Percentiles rank a stretch among this genome's conserved stretches.
Evolutionary conservation across 2,888 invertebrate genomes (phyloP).

Genomic region (Deilephila elpenor): DNA sequence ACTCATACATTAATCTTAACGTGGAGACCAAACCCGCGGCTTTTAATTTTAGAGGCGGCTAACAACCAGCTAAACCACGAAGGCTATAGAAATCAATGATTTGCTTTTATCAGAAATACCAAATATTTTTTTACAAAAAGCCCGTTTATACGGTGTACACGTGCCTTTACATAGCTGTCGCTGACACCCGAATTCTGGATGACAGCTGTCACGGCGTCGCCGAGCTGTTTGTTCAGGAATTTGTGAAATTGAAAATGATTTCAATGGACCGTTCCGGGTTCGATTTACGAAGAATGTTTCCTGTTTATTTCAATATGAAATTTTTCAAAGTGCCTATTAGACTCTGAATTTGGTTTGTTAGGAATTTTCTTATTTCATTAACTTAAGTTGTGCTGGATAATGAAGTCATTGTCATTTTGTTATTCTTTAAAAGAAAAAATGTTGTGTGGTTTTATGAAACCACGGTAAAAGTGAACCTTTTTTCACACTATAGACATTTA

Average conservation of each 20-base stretch:
- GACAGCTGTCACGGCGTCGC: constrained; percentile 31
- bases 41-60: too few species aligned
- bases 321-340: not conserved
- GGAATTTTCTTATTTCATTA: too few species aligned
- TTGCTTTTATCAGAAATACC: not conserved
- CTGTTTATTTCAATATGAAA: not conserved
- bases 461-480: too few species aligned
- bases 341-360: not conserved
- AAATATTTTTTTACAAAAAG: not conserved
- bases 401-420: too few species aligned
- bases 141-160: not conserved
- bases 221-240: not conserved
- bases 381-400: too few species aligned
- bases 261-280: constrained; percentile 19
- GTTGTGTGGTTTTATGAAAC: too few species aligned
- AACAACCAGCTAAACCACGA: too few species aligned
- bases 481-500: too few species aligned
- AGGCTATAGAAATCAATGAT: too few species aligned
- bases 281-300: not conserved
- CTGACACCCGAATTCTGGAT: constrained; percentile 27
- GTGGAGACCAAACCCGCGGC: too few species aligned
- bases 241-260: constrained; percentile 26
- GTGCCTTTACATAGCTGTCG: constrained; percentile 17
- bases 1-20: too few species aligned
- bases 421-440: too few species aligned